Percentiles rank a stretch among this genome's conserved stretches.
Conservation (phyloP, 2,888 invertebrate species). For the Gymnocheta viridis region DNA sequence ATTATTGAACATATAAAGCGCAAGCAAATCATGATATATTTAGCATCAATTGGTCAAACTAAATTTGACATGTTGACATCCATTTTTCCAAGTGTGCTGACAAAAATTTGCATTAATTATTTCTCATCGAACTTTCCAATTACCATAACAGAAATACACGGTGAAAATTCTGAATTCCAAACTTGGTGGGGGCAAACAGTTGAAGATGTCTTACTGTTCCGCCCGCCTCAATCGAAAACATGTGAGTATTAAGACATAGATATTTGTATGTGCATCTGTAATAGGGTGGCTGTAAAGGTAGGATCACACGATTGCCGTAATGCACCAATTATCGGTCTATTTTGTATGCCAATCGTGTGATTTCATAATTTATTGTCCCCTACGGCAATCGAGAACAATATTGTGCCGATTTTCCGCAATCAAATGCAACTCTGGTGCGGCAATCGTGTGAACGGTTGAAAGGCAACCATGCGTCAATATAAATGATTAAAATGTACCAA, state of each 20-base stretch:
- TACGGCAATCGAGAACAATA: no score
- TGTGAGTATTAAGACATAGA: slow-evolving; percentile 72
- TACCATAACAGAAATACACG: slow-evolving; percentile 81
- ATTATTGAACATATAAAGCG: slow-evolving; percentile 77
- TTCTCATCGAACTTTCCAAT: slow-evolving; percentile 81
- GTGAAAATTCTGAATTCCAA: slow-evolving; percentile 76
- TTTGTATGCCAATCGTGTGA: no score
- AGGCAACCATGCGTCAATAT: no score
- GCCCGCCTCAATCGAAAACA: slow-evolving; percentile 81
- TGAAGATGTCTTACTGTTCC: slow-evolving; percentile 79
- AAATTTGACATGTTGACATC: slow-evolving; percentile 79
- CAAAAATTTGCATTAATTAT: slow-evolving; percentile 80
- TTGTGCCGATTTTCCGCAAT: no score
- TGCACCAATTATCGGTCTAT: no score
- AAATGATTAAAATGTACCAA: no score
- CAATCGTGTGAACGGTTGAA: no score
- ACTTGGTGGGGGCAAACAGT: slow-evolving; percentile 80
- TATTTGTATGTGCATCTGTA: background rate
- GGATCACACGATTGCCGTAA: no score
- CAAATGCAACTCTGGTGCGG: no score
- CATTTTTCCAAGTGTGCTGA: slow-evolving; percentile 78
- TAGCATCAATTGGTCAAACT: slow-evolving; percentile 80
- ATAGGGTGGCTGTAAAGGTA: no score
- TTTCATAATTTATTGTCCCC: no score
- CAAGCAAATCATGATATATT: slow-evolving; percentile 80